A percentile compares a stretch with the other conserved stretches of the same genome.
Conservation (phyloP, 2,797 vertebrate species). For the Prionace glauca region DNA sequence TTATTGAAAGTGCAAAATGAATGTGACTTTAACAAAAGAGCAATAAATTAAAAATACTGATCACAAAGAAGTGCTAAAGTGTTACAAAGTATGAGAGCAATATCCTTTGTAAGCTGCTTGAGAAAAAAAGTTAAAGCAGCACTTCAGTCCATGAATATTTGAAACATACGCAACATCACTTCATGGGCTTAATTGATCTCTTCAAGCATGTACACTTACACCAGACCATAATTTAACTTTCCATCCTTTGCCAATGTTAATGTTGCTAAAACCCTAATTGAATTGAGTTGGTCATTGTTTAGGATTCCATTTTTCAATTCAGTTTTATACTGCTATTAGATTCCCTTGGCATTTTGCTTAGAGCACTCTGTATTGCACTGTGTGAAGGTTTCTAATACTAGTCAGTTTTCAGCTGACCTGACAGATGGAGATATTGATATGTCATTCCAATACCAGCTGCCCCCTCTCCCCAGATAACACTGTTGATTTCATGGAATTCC, state of each 20-base stretch:
- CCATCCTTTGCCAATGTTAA: background rate
- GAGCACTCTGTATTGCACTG: conserved; percentile 2
- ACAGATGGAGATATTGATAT: conserved; percentile 25
- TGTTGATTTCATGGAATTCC: conserved; percentile 24
- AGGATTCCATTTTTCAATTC: conserved; percentile 27
- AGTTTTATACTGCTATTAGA: conserved; percentile 27
- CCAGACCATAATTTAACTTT: conserved; percentile 19
- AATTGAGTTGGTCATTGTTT: conserved; percentile 14
- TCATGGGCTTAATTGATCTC: conserved; percentile 18
- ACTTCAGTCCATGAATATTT: background rate
- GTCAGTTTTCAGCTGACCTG: conserved; percentile 42
- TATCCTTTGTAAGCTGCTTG: background rate
- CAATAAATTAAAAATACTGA: background rate
- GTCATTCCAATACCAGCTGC: conserved; percentile 39
- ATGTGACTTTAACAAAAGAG: background rate
- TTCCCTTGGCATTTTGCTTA: conserved; percentile 25
- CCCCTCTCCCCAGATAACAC: conserved; percentile 29
- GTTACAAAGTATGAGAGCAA: background rate
- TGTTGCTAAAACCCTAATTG: background rate
- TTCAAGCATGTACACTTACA: background rate
- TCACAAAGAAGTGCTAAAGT: background rate
- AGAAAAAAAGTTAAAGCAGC: background rate
- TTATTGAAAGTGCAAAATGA: background rate
- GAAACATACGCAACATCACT: background rate
- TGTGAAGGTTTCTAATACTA: conserved; percentile 41